Evolutionary conservation across 2,113 vertebrate species (phyloP), one percentile per base, ranked within the genome.

Genomic region (Paracanthobrama guichenoti): DNA sequence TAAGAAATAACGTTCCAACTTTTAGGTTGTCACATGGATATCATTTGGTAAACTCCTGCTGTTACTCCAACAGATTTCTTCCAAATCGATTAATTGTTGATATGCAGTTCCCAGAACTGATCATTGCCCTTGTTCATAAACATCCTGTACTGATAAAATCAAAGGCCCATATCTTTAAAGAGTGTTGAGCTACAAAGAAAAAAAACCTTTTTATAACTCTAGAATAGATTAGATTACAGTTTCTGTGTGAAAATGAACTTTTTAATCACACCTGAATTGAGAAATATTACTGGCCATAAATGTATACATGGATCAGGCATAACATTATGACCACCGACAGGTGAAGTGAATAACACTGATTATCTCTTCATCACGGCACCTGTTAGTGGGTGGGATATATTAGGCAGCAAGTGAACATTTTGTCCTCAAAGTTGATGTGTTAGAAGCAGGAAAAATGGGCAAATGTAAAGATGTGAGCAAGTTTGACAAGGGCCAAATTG

Each of bases 1-100:
- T 99, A 89, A 94, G 89, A 31, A 28, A 8, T 50, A 31, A 55
- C 9, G 2, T 60, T 18, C 10, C 18, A 50, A 24, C 6, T 46
- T 72, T 46, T 14, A 72, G 12, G 22, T 26, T 46, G n/a, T 72
- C n/a, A 24, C 20, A 2, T 42, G 66, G 11, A 35, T 42, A 71
- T n/a, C 22, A 42, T 71, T 12, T 6, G 10, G 35, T 71, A 42
- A 42, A 42, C 42, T 48, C 12, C 42, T 26, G n/a, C 46, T 73
- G 2, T 24, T 14, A 72, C 20, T 46, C 11, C 4, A 72, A 72
- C 42, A 16, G 6, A 24, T 24, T 72, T 72, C 0, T 46, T 72
- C 12, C 42, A 53, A 26, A 50, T 75, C 46, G 20, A 53, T 50
- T 53, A 75, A 75, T 67, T 31, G 28, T 67, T 28, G 26, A 75